Base-by-base conservation (phyloP, 2,113 vertebrate genomes). In the Dipodomys ordii region DNA sequence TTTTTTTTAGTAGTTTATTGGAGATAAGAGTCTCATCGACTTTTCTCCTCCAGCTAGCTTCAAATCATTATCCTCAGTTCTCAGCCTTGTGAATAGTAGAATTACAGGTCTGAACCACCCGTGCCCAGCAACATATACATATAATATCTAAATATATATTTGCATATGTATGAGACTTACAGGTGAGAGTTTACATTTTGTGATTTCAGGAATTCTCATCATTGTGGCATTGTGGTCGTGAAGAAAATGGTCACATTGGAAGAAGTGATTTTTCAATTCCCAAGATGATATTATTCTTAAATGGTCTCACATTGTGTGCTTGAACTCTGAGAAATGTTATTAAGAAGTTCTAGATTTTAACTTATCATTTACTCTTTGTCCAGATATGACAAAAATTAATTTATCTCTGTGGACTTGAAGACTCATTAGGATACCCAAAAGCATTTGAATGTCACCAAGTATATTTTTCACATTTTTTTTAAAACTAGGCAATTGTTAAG, bases 231-330 rank as follows among this genome's bases (percentile, higher is more conserved):
- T 39, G 39, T 39, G 39, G 39, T 39, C 39, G 5, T 39, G 39
- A 39, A 39, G 39, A 39, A 39, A 39, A 39, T 39, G 39, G 39
- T 39, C 39, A 39, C 39, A 39, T 81, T 91, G 44, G 64, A 90
- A 71, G 27, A 84, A 65, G 12, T 83, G 35, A 90, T 88, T 92
- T 93, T 79, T 67, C 67, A 32, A 64, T 90, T 95, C 39, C 57
- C 74, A 60, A 49, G 23, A 53, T 25, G 53, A 6, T 57, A 30
- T 89, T 76, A 69, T 44, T 68, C 46, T 88, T 91, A 89, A 90
- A 64, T 85, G 81, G 68, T 86, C 93, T 76, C 28, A 85, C 11
- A 39, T 92, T 25, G 87, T 44, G 27, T 15, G 65, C 0, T 85
- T 83, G 72, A 89, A 74, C 78, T 86, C 30, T 83, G 32, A 86